Conservation (phyloP, 1,140 invertebrate species). For the Conopomorpha cramerella region DNA sequence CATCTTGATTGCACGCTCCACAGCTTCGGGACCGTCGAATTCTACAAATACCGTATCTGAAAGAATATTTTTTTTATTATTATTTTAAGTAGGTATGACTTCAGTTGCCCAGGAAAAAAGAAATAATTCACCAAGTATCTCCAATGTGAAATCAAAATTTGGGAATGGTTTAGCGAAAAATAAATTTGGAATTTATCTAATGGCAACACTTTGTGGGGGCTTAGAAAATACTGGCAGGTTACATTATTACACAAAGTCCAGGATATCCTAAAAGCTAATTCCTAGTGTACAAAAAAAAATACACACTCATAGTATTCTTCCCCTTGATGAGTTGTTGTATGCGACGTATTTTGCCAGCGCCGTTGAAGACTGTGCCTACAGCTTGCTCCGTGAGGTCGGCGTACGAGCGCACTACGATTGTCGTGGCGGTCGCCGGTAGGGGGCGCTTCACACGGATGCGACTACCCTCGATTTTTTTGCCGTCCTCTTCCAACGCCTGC, state of each 20-base stretch:
- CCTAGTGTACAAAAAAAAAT: too few species aligned
- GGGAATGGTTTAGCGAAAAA: too few species aligned
- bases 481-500: slow-evolving; percentile 29
- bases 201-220: too few species aligned
- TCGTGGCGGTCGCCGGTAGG: slow-evolving; percentile 18
- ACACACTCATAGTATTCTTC: slow-evolving; percentile 25
- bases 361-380: slow-evolving; percentile 17
- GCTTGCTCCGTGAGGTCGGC: slow-evolving; percentile 17
- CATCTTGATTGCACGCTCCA: slow-evolving; percentile 19
- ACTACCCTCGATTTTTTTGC: slow-evolving; percentile 15
- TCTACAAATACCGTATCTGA: slow-evolving; percentile 34
- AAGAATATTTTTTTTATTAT: too few species aligned
- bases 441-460: slow-evolving; percentile 20
- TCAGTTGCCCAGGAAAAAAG: too few species aligned
- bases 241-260: too few species aligned
- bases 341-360: slow-evolving; percentile 21
- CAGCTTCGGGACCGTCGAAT: slow-evolving; percentile 26
- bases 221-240: too few species aligned
- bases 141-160: too few species aligned
- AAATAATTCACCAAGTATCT: too few species aligned
- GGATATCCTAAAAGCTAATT: too few species aligned
- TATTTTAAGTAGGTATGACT: too few species aligned
- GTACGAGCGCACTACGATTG: slow-evolving; percentile 22
- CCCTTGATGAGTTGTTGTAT: slow-evolving; percentile 24
- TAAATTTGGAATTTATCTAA: too few species aligned